Percentiles rank a stretch among this genome's conserved stretches.
These are phyloP conservation scores for Acanthoscelides obtectus DNA, from an alignment of 2,888 invertebrate species.

Conservation along the genomic window DNA sequence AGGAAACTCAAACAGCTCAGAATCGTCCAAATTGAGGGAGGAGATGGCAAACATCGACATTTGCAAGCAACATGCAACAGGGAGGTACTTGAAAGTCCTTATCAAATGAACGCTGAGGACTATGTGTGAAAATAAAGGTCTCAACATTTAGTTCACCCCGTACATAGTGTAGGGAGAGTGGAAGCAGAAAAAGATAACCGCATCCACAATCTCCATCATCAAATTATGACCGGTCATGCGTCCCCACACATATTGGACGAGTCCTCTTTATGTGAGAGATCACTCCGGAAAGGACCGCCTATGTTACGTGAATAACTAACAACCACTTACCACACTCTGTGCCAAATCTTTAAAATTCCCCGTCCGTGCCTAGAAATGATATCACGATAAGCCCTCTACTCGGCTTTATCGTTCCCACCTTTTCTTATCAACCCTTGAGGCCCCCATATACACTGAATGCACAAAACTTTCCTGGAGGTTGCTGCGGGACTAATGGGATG, in stretches of 20 bases:
- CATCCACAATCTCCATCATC: too few species aligned
- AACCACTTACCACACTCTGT: not conserved
- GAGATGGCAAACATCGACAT: too few species aligned
- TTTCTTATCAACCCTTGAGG: not conserved
- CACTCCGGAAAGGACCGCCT: not conserved
- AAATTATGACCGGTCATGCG: not conserved
- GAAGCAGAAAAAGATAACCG: too few species aligned
- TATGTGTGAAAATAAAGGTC: too few species aligned
- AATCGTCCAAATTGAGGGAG: too few species aligned
- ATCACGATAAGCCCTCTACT: conserved; percentile 13
- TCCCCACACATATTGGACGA: not conserved
- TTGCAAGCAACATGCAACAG: too few species aligned
- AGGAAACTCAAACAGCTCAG: too few species aligned
- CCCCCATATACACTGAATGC: not conserved
- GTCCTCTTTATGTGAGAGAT: not conserved
- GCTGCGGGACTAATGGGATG: not conserved
- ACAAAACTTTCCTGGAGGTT: not conserved
- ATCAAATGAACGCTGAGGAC: too few species aligned
- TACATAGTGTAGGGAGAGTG: too few species aligned
- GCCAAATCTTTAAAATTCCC: not conserved
- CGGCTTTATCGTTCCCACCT: not conserved
- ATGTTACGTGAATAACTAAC: not conserved
- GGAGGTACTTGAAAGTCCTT: too few species aligned
- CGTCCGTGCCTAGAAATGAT: conserved; percentile 26
- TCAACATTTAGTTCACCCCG: too few species aligned